Percentiles rank a stretch among this genome's conserved stretches.
These are phyloP conservation scores for Nomada flava DNA, from an alignment of 2,888 invertebrate genomes.

Conservation along the genomic window DNA sequence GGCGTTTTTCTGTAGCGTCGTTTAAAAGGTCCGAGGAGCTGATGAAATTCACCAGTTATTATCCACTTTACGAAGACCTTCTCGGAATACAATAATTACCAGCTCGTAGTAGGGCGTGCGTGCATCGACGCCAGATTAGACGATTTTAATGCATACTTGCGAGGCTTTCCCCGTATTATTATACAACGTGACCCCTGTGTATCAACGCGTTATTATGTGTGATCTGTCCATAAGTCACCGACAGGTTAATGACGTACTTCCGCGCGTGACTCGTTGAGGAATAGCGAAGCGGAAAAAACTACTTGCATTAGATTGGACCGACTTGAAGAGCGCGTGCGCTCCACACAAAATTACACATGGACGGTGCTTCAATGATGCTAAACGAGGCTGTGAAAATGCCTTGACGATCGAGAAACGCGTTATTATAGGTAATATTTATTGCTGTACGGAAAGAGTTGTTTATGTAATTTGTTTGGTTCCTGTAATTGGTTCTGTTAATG, in stretches of 20 bases:
- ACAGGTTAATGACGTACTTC: conserved; percentile 72
- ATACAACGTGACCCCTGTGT: conserved; percentile 46
- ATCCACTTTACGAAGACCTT: conserved; percentile 52
- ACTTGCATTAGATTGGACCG: conserved; percentile 47
- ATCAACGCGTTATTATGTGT: conserved; percentile 64
- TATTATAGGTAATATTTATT: no score
- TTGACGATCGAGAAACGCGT: not conserved
- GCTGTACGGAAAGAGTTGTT: no score
- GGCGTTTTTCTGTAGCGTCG: not conserved
- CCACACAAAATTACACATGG: not conserved
- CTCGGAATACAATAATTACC: conserved; percentile 62
- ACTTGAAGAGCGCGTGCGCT: conserved; percentile 12
- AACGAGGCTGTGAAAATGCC: not conserved
- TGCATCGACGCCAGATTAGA: conserved; percentile 37
- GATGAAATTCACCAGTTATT: conserved; percentile 44
- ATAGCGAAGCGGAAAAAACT: conserved; percentile 49
- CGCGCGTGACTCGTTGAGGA: conserved; percentile 41
- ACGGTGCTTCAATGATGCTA: not conserved
- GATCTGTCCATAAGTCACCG: conserved; percentile 69
- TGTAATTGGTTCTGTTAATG: no score
- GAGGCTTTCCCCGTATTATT: conserved; percentile 43
- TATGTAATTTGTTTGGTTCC: no score
- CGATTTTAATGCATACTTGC: conserved; percentile 50
- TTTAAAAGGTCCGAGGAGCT: conserved; percentile 16
- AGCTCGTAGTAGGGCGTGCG: conserved; percentile 39